phyloP scores from a whole-genome alignment of 2,888 invertebrate species.

The Trisateles emortualis region DNA sequence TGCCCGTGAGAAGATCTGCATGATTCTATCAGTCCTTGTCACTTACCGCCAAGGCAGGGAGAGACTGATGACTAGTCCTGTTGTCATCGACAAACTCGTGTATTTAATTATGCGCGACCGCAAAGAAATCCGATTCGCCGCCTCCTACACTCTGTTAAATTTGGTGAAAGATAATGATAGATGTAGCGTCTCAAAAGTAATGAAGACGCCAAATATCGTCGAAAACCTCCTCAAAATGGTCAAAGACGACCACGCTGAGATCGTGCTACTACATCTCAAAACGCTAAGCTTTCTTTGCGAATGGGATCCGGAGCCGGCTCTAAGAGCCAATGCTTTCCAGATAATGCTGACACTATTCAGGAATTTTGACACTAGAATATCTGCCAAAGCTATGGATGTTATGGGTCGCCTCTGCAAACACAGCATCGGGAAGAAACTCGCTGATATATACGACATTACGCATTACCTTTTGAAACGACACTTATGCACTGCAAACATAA shows the following conservation, averaged over 20 bases:
- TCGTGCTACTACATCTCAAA: constrained; percentile 69
- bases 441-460: constrained; percentile 71
- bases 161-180: constrained; percentile 58
- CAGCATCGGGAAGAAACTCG: constrained; percentile 66
- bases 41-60: constrained; percentile 66
- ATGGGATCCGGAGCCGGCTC: constrained; percentile 66
- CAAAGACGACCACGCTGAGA: constrained; percentile 71
- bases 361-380: constrained; percentile 58
- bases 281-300: constrained; percentile 67
- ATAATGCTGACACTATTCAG: constrained; percentile 65
- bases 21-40: constrained; percentile 66
- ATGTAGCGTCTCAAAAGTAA: constrained; percentile 62
- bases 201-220: constrained; percentile 61
- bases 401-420: constrained; percentile 77
- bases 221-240: constrained; percentile 72
- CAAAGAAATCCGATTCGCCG: constrained; percentile 74
- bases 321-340: constrained; percentile 75
- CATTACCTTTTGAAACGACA: constrained; percentile 53
- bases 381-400: constrained; percentile 70
- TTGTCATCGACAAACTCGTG: constrained; percentile 67
- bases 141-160: constrained; percentile 67
- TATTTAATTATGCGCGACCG: constrained; percentile 67
- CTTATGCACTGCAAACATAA: constrained; percentile 50
- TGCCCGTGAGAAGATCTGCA: constrained; percentile 72
- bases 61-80: constrained; percentile 62